These are phyloP conservation scores for Eudemis profundana DNA, from an alignment of 2,888 invertebrate genomes.

Conservation along the genomic window DNA sequence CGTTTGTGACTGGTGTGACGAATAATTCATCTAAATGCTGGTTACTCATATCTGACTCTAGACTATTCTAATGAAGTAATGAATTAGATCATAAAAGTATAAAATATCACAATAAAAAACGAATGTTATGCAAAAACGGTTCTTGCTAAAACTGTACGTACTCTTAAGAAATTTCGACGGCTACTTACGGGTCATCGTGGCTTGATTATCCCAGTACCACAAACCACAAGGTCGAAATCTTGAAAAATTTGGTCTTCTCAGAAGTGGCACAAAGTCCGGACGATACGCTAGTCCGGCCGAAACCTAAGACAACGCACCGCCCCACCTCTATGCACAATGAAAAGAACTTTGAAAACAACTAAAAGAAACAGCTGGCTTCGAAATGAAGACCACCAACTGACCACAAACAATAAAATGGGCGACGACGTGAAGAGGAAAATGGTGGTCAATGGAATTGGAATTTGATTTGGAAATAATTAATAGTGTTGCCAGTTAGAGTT, in stretches of 20 bases:
- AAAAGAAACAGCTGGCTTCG: constrained; percentile 66
- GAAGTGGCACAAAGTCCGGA: constrained; percentile 66
- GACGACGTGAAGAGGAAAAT: constrained; percentile 39
- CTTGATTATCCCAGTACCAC: constrained; percentile 56
- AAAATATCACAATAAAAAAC: too few species aligned
- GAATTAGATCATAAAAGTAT: constrained; percentile 48
- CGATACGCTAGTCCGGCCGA: constrained; percentile 85
- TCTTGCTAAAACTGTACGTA: too few species aligned
- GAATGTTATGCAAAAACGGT: too few species aligned
- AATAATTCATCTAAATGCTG: constrained; percentile 15
- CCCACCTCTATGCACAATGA: constrained; percentile 71
- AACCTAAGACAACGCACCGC: constrained; percentile 85
- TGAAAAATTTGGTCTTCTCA: constrained; percentile 54
- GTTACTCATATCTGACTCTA: constrained; percentile 51
- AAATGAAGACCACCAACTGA: constrained; percentile 60
- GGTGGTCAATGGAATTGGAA: constrained; percentile 27
- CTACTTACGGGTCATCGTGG: constrained; percentile 82
- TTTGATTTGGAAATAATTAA: too few species aligned
- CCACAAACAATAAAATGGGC: constrained; percentile 51
- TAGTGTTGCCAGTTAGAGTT: constrained; percentile 11
- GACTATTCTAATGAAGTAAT: constrained; percentile 61
- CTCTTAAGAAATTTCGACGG: not conserved
- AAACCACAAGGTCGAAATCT: constrained; percentile 56
- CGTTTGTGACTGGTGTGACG: constrained; percentile 16
- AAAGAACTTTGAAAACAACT: constrained; percentile 72